phyloP scores from a whole-genome alignment of 2,797 vertebrate genomes.

The Xiphorhynchus erythropygius region DNA sequence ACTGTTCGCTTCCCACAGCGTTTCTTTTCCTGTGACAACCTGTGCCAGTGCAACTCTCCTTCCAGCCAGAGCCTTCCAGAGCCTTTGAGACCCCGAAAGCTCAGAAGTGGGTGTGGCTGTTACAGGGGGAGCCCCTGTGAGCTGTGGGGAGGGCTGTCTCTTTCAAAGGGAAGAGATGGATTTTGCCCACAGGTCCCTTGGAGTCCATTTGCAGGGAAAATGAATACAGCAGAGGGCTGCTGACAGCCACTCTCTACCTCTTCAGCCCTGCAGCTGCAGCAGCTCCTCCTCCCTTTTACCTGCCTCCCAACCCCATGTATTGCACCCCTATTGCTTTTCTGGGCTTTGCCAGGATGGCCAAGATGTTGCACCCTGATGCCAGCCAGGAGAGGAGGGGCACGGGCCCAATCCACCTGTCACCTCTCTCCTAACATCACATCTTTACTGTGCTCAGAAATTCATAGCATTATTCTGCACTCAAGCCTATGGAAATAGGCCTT shows the following conservation, averaged over 20 bases:
- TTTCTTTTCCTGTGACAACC: neutral
- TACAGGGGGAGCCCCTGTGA: neutral
- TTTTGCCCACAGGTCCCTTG: neutral
- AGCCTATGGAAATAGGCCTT: neutral
- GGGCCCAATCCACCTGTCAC: neutral
- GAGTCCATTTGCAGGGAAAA: neutral
- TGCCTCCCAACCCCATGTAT: neutral
- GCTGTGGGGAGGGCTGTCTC: neutral
- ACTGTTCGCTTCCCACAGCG: accelerated
- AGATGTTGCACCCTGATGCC: neutral
- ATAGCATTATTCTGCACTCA: neutral
- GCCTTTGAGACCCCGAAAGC: neutral
- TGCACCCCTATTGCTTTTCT: neutral
- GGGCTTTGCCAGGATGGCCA: neutral
- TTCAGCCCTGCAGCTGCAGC: neutral
- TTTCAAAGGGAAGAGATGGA: neutral
- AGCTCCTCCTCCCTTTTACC: neutral
- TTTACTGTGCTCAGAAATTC: neutral
- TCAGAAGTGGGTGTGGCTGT: neutral
- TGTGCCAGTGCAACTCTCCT: neutral
- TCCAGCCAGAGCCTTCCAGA: neutral
- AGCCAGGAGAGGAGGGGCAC: neutral
- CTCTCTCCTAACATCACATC: neutral
- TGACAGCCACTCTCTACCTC: neutral
- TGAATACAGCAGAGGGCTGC: neutral